Conservation (phyloP, 1,140 invertebrate genomes). For the Diploscapter pachys region DNA sequence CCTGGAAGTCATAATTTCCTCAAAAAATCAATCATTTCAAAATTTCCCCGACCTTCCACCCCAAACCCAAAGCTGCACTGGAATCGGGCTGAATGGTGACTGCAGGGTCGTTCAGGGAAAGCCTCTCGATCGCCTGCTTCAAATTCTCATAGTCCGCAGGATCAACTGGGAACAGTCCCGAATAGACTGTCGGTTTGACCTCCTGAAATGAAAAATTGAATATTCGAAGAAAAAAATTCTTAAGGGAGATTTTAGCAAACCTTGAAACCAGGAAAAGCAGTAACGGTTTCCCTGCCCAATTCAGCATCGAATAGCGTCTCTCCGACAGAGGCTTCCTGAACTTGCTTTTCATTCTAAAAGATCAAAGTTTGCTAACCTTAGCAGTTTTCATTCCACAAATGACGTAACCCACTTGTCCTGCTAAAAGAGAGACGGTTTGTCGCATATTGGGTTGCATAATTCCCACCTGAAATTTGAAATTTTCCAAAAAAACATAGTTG, state of each 20-base stretch:
- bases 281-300: conserved; percentile 61
- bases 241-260: conserved; percentile 13
- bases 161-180: conserved; percentile 86
- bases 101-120: conserved; percentile 88
- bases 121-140: conserved; percentile 77
- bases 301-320: conserved; percentile 73
- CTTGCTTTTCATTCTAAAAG: neutral
- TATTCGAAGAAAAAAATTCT: too few species aligned
- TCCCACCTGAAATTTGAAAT: conserved; percentile 63
- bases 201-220: conserved; percentile 28
- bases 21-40: neutral
- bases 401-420: conserved; percentile 78
- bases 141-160: conserved; percentile 74
- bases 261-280: conserved; percentile 70
- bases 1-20: conserved; percentile 21
- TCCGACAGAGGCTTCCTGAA: conserved; percentile 74
- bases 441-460: conserved; percentile 76
- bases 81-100: conserved; percentile 75
- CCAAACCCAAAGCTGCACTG: conserved; percentile 85
- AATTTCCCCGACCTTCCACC: conserved; percentile 69
- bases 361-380: conserved; percentile 37
- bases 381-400: conserved; percentile 76
- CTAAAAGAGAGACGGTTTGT: conserved; percentile 65
- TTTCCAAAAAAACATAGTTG: neutral
- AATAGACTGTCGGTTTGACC: conserved; percentile 82